These are phyloP conservation scores for Trachymyrmex septentrionalis DNA, from an alignment of 1,140 invertebrate genomes.

Conservation along the genomic window DNA sequence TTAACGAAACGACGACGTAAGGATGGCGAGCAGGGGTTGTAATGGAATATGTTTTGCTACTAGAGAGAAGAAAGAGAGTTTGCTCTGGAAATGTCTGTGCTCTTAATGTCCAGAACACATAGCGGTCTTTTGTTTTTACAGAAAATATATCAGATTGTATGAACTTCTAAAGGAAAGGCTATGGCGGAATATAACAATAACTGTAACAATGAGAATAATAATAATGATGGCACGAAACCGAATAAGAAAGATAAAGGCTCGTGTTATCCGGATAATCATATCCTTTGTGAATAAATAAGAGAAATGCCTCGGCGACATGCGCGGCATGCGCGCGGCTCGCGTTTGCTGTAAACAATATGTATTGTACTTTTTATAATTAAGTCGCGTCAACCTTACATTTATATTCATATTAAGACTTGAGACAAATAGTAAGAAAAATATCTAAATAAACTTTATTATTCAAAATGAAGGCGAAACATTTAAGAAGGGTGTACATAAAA, in stretches of 20 bases:
- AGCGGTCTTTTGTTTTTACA: constrained; percentile 49
- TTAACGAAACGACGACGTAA: constrained; percentile 44
- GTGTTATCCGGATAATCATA: constrained; percentile 18
- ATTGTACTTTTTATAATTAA: background rate
- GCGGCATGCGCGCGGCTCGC: background rate
- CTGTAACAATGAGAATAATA: constrained; percentile 9
- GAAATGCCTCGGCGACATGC: background rate
- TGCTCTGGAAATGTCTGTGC: constrained; percentile 37
- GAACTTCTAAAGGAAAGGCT: constrained; percentile 22
- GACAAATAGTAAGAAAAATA: background rate
- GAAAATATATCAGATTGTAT: constrained; percentile 50
- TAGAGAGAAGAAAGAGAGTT: constrained; percentile 22
- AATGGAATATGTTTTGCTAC: constrained; percentile 67
- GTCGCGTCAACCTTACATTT: background rate
- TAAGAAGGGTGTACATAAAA: background rate
- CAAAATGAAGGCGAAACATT: background rate
- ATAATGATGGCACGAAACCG: constrained; percentile 13
- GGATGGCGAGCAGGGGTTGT: constrained; percentile 15
- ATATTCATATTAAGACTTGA: background rate
- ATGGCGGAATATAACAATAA: constrained; percentile 2
- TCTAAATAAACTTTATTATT: constrained; percentile 9
- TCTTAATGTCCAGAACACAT: constrained; percentile 53
- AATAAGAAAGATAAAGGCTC: constrained; percentile 10
- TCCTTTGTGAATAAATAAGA: constrained; percentile 37
- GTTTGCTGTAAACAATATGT: background rate